Percentiles rank a stretch among this genome's conserved stretches.
Conservation (phyloP, 2,797 vertebrate genomes). For the Monodelphis domestica region DNA sequence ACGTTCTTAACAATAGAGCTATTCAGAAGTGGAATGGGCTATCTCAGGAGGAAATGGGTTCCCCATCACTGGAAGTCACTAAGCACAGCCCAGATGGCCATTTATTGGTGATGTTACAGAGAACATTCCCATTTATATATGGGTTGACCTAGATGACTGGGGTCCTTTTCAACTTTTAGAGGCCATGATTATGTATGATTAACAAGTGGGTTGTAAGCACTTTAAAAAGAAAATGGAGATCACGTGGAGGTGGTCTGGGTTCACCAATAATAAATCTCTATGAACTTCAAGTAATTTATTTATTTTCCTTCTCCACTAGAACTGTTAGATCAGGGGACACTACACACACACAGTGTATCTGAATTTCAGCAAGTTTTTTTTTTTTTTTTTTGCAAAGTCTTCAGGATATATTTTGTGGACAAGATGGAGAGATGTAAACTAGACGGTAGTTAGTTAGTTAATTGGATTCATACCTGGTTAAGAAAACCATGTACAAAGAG, state of each 20-base stretch:
- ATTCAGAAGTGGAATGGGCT: neutral
- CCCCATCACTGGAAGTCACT: neutral
- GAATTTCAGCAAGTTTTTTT: slow-evolving; percentile 23
- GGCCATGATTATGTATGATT: neutral
- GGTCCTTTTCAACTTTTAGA: neutral
- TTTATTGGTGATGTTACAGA: neutral
- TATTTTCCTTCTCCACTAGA: neutral
- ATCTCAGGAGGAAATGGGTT: neutral
- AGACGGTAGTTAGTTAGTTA: slow-evolving; percentile 15
- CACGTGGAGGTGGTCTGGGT: slow-evolving; percentile 12
- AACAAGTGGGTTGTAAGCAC: slow-evolving; percentile 30
- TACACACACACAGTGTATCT: neutral
- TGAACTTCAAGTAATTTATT: neutral
- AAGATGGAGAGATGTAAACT: slow-evolving; percentile 35
- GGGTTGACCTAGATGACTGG: neutral
- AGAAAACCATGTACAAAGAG: neutral
- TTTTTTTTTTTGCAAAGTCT: neutral
- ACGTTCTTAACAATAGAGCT: neutral
- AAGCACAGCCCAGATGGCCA: neutral
- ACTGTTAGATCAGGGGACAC: slow-evolving; percentile 7
- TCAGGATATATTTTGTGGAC: slow-evolving; percentile 27
- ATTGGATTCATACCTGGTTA: neutral
- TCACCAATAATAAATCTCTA: neutral
- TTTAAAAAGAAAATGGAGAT: slow-evolving; percentile 7
- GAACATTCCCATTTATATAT: neutral